Evolutionary conservation across 2,888 invertebrate genomes (phyloP).

Genomic region (Pachydiplax longipennis): DNA sequence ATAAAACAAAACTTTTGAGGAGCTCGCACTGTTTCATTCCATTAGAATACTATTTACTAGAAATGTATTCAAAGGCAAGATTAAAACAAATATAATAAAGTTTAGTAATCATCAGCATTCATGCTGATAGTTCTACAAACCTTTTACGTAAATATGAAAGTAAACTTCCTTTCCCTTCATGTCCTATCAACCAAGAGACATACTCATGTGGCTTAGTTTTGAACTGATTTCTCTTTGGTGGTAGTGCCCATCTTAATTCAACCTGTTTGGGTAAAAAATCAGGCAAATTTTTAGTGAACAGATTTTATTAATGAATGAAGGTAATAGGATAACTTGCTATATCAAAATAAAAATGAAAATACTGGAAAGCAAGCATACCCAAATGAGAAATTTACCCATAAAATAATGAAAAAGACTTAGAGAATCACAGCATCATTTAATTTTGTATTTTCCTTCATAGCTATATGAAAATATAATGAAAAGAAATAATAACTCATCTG

Average conservation of each 20-base stretch:
- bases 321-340: too few species aligned
- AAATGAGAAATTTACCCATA: too few species aligned
- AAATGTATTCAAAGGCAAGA: neutral
- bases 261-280: constrained; percentile 57
- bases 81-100: neutral
- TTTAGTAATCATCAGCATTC: neutral
- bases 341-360: too few species aligned
- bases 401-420: too few species aligned
- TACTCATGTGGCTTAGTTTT: constrained; percentile 79
- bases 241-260: constrained; percentile 71
- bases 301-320: too few species aligned
- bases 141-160: constrained; percentile 77
- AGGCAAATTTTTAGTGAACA: neutral
- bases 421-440: too few species aligned
- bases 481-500: too few species aligned
- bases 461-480: too few species aligned
- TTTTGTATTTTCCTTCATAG: too few species aligned
- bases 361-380: too few species aligned
- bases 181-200: constrained; percentile 79
- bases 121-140: constrained; percentile 58
- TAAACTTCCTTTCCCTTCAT: constrained; percentile 87
- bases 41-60: neutral
- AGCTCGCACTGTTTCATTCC: too few species aligned
- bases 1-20: too few species aligned
- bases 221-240: constrained; percentile 70